Evolutionary conservation across 1,140 invertebrate genomes (phyloP).

Genomic region (Drosophila hydei): DNA sequence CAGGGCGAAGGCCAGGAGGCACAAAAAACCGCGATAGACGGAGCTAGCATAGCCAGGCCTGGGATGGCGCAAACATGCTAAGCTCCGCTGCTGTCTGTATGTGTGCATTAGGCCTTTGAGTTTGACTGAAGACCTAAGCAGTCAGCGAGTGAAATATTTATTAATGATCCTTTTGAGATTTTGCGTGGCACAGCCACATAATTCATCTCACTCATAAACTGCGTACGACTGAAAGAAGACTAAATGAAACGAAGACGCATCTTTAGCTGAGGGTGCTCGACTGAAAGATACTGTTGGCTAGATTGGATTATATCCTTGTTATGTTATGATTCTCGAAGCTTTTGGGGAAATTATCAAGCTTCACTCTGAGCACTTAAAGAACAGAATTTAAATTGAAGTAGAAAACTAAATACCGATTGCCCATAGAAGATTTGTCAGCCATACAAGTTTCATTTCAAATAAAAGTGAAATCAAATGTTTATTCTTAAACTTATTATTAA

Average conservation of each 20-base stretch:
- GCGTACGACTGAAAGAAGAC: conserved; percentile 15
- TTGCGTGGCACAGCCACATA: conserved; percentile 59
- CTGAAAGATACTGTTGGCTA: background rate
- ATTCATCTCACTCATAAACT: conserved; percentile 60
- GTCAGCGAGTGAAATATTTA: conserved; percentile 63
- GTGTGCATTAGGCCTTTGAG: conserved; percentile 34
- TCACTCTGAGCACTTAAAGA: no score
- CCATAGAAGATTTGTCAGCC: no score
- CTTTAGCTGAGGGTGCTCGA: background rate
- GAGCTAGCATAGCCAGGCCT: conserved; percentile 1
- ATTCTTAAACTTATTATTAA: no score
- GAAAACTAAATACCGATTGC: no score
- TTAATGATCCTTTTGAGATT: conserved; percentile 75
- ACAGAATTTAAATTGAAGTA: no score
- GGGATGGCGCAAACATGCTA: conserved; percentile 45
- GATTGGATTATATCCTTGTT: no score
- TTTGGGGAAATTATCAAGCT: no score
- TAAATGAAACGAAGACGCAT: background rate
- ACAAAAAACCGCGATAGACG: background rate
- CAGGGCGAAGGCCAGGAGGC: conserved; percentile 45
- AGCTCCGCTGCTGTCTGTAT: conserved; percentile 38
- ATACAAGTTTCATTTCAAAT: no score
- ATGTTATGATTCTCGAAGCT: no score
- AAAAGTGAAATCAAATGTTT: no score
- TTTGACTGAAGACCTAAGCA: conserved; percentile 38